Base-by-base conservation (phyloP, 2,113 vertebrate species). In the Sturnus vulgaris region DNA sequence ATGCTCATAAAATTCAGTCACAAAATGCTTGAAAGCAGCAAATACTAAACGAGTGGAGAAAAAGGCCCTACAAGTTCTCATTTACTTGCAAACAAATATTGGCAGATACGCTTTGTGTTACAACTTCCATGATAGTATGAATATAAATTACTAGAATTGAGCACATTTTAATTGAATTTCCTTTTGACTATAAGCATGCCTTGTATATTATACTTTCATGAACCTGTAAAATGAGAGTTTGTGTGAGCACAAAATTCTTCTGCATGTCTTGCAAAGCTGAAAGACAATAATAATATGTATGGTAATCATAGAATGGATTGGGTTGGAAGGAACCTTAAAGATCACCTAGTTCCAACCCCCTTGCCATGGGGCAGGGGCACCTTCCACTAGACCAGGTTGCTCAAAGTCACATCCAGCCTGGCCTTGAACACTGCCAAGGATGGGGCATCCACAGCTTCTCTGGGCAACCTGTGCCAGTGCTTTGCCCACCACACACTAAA, bases 11-110 rank as follows among this genome's bases (percentile, higher is more conserved):
- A 91, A 85, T 56, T 66, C 55, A 64, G 71, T 60, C 82, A 73
- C 19, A 93, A 82, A 96, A 93, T 72, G n/a, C 63, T 84, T 75
- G 56, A 83, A 92, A 82, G 50, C 15, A 85, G 30, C 13, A 93
- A 85, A 84, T 82, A 61, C 19, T 57, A 82, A 93, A 87, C 9
- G 31, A 80, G 25, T 39, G 8, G 18, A 90, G 53, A 70, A 49
- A 65, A 79, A 65, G 31, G 35, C 49, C 23, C 35, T 57, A 64
- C 37, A 81, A 82, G 71, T 30, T 75, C 68, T 72, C 55, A 60
- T 83, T 88, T 88, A 33, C 33, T 86, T 88, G 68, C 65, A 70
- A 84, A 89, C 12, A 78, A 86, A 86, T 83, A 83, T 39, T 84
- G 28, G 28, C 80, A 95, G n/a, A 84, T 75, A 71, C 1, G 8